Percentiles rank a stretch among this genome's conserved stretches.
These are phyloP conservation scores for Mechanitis messenoides DNA, from an alignment of 2,888 invertebrate genomes.

Conservation along the genomic window DNA sequence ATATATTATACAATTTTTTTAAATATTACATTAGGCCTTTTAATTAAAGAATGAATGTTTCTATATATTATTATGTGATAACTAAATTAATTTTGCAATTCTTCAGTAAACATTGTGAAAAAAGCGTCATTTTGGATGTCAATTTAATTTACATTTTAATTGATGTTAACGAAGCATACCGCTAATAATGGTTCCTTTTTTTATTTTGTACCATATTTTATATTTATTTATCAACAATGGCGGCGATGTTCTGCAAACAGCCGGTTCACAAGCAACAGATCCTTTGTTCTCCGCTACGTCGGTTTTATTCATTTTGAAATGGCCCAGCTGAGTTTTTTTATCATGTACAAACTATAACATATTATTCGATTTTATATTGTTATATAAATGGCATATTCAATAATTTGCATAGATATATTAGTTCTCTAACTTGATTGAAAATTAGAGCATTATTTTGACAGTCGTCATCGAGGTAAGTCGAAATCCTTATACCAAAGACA, in stretches of 20 bases:
- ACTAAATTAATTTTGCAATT: too few species aligned
- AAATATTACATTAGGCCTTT: too few species aligned
- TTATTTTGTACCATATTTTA: background rate
- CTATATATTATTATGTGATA: too few species aligned
- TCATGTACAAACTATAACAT: background rate
- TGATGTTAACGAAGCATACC: background rate
- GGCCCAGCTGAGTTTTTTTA: background rate
- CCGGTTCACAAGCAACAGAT: background rate
- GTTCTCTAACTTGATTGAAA: too few species aligned
- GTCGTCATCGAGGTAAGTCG: too few species aligned
- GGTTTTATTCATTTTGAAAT: slow-evolving; percentile 3
- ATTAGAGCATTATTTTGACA: too few species aligned
- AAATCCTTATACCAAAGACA: too few species aligned
- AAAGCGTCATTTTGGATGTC: too few species aligned
- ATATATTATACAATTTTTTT: too few species aligned
- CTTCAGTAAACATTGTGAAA: too few species aligned
- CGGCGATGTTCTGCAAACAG: background rate
- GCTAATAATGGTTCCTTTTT: background rate
- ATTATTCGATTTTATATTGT: background rate
- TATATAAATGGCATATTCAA: background rate
- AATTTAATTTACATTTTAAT: background rate
- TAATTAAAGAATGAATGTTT: too few species aligned
- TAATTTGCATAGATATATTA: too few species aligned
- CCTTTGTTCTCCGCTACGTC: slow-evolving; percentile 2
- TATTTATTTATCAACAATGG: slow-evolving; percentile 2